phyloP scores from a whole-genome alignment of 1,140 invertebrate species.

The Drosophila sucinea region DNA sequence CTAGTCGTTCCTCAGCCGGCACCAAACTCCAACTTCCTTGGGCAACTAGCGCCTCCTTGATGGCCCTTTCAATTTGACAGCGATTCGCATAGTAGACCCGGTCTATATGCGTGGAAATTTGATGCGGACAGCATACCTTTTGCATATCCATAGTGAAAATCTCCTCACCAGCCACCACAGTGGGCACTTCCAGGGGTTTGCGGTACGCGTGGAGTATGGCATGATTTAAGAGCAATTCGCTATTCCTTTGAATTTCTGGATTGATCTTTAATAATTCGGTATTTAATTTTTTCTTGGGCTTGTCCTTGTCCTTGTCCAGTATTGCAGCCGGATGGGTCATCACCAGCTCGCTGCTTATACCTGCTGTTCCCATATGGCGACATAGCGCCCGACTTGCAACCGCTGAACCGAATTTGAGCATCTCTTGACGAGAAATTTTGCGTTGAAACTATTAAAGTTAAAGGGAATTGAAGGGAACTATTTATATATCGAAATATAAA shows the following conservation, averaged over 20 bases:
- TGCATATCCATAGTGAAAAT: constrained; percentile 42
- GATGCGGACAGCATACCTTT: constrained; percentile 86
- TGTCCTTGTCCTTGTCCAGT: constrained; percentile 15
- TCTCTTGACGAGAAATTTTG: constrained; percentile 13
- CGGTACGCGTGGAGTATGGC: constrained; percentile 23
- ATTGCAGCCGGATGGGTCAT: not conserved
- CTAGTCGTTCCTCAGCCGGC: constrained; percentile 89
- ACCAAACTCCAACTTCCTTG: constrained; percentile 93
- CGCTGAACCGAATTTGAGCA: constrained; percentile 61
- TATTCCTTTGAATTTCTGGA: constrained; percentile 1
- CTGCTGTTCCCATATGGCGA: constrained; percentile 10
- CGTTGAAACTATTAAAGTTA: not conserved
- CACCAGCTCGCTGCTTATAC: constrained; percentile 14
- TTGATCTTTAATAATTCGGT: not conserved
- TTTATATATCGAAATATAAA: not conserved
- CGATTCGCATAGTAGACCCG: constrained; percentile 95
- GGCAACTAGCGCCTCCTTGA: constrained; percentile 89
- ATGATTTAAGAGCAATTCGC: constrained; percentile 25
- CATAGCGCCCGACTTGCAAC: constrained; percentile 85
- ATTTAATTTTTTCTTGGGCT: not conserved
- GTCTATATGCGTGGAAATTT: constrained; percentile 92
- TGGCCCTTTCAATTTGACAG: constrained; percentile 93
- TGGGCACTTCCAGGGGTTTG: constrained; percentile 43
- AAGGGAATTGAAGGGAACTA: not conserved
- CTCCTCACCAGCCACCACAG: constrained; percentile 23